Evolutionary conservation across 2,888 invertebrate genomes (phyloP).

Genomic region (Ptilodon capucinus): DNA sequence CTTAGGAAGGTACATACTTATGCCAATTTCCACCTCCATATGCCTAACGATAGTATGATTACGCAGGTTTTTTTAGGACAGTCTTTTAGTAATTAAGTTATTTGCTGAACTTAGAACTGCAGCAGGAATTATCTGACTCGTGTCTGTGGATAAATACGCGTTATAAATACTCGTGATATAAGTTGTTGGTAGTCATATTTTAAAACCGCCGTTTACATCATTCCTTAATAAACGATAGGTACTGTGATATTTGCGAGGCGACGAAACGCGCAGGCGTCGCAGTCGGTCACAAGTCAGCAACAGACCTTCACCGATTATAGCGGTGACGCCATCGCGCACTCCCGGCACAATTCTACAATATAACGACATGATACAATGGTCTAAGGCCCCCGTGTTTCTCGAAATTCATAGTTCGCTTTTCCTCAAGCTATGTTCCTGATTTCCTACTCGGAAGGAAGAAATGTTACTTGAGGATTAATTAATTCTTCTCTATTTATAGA

Average conservation of each 20-base stretch:
- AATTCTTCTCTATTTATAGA: too few relatives aligned
- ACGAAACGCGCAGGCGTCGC: constrained; percentile 37
- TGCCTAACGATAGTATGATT: too few relatives aligned
- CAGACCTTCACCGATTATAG: constrained; percentile 72
- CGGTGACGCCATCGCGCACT: constrained; percentile 73
- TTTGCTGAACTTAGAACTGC: too few relatives aligned
- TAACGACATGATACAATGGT: constrained; percentile 35
- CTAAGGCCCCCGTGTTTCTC: constrained; percentile 6
- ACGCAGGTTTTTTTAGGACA: too few relatives aligned
- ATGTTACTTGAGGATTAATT: too few relatives aligned
- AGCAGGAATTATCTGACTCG: too few relatives aligned
- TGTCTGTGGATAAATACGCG: background rate
- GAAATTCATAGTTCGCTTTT: background rate
- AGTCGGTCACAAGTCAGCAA: constrained; percentile 34
- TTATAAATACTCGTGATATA: constrained; percentile 4
- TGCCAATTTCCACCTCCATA: too few relatives aligned
- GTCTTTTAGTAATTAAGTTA: too few relatives aligned
- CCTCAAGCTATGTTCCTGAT: background rate
- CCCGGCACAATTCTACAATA: constrained; percentile 42
- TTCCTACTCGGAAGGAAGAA: too few relatives aligned
- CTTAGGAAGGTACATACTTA: too few relatives aligned
- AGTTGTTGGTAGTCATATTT: constrained; percentile 15
- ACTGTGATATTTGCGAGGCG: constrained; percentile 33
- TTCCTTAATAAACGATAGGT: constrained; percentile 36
- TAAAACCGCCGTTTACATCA: constrained; percentile 49